Evolutionary conservation across 2,888 invertebrate species (phyloP).

Genomic region (Tiphia femorata): DNA sequence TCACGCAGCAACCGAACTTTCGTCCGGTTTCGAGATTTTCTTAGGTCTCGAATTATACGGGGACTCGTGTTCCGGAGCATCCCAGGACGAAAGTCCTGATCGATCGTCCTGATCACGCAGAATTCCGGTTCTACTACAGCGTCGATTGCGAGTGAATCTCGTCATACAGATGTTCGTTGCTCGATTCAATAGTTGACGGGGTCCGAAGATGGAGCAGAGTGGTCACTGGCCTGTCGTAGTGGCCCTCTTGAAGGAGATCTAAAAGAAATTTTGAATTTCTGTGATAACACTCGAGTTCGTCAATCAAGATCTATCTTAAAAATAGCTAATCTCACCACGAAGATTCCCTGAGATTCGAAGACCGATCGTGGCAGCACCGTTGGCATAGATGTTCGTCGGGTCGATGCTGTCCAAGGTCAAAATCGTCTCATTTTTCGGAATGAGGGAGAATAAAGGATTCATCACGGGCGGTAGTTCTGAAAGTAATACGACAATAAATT

Average conservation of each 20-base stretch:
- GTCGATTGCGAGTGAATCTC: constrained; percentile 72
- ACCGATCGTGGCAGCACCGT: constrained; percentile 57
- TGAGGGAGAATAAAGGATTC: not conserved
- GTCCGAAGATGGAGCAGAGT: constrained; percentile 35
- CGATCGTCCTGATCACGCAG: constrained; percentile 22
- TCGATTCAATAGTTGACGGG: constrained; percentile 60
- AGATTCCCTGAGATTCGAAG: constrained; percentile 59
- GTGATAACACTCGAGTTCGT: not conserved
- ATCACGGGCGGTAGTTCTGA: too few species aligned
- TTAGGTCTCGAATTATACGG: too few species aligned
- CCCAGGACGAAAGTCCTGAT: too few species aligned
- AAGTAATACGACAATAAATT: too few species aligned
- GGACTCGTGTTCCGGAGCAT: too few species aligned
- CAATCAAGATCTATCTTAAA: not conserved
- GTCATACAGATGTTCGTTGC: constrained; percentile 76
- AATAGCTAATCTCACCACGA: constrained; percentile 49
- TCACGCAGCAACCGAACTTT: too few species aligned
- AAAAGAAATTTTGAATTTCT: constrained; percentile 24
- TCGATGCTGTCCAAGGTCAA: constrained; percentile 23
- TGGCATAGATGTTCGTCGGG: constrained; percentile 56
- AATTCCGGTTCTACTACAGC: constrained; percentile 11
- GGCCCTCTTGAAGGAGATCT: constrained; percentile 73
- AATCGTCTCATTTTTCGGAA: not conserved
- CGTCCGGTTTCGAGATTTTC: too few species aligned
- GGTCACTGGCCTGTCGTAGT: constrained; percentile 72